Percentiles rank a stretch among this genome's conserved stretches.
phyloP scores from a whole-genome alignment of 1,140 invertebrate species.

The Drosophila erecta region DNA sequence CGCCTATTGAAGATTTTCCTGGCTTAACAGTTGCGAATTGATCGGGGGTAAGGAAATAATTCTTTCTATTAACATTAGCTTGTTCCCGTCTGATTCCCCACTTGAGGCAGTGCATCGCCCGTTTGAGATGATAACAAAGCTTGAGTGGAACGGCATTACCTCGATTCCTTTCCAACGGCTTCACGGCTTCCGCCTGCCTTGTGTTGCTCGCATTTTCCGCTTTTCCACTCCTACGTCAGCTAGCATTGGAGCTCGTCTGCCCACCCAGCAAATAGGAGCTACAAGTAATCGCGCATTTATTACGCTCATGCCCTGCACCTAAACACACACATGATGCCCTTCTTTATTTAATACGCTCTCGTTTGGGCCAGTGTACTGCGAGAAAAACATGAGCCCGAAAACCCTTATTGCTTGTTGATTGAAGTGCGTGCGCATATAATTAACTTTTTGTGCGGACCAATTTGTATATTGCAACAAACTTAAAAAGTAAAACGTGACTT shows the following conservation, averaged over 20 bases:
- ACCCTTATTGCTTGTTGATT: too few relatives aligned
- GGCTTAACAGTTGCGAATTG: too few relatives aligned
- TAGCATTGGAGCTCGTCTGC: conserved; percentile 44
- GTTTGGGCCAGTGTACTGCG: too few relatives aligned
- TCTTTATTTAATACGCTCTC: not conserved
- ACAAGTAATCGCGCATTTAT: conserved; percentile 20
- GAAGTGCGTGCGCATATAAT: too few relatives aligned
- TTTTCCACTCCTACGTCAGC: conserved; percentile 23
- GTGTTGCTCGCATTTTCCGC: not conserved
- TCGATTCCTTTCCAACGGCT: conserved; percentile 39
- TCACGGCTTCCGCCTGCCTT: not conserved
- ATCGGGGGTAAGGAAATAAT: conserved; percentile 9
- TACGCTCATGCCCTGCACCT: conserved; percentile 26
- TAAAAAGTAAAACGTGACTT: too few relatives aligned
- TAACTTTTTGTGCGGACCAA: too few relatives aligned
- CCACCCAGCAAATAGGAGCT: conserved; percentile 64
- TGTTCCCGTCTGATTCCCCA: conserved; percentile 46
- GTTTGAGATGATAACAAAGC: conserved; percentile 53
- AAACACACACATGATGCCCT: conserved; percentile 36
- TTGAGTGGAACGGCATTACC: conserved; percentile 62
- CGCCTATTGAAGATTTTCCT: too few relatives aligned
- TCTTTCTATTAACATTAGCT: conserved; percentile 55
- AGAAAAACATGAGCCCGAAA: too few relatives aligned
- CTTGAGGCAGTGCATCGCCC: conserved; percentile 36
- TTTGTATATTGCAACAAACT: too few relatives aligned